Conservation (phyloP, 2,113 vertebrate genomes). For the Zosterops lateralis region DNA sequence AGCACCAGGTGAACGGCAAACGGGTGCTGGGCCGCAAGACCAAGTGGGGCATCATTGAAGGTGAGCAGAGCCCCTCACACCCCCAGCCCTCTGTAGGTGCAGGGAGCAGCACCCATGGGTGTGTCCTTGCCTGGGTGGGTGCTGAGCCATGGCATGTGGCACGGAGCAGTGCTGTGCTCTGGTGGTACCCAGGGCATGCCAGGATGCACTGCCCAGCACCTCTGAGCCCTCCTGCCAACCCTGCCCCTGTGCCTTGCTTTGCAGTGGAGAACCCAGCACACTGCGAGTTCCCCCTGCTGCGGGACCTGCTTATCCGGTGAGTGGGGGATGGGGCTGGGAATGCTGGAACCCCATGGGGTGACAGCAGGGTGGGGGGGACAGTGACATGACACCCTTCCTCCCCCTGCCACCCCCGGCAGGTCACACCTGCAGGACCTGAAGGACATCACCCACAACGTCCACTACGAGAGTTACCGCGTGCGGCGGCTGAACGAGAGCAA, state of each 20-base stretch:
- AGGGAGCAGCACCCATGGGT: not conserved
- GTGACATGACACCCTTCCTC: not conserved
- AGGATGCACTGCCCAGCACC: fast-evolving
- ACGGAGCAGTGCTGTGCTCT: not conserved
- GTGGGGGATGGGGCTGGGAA: not conserved
- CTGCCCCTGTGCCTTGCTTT: conserved; percentile 1
- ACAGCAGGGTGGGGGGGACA: fast-evolving
- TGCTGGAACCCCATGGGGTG: fast-evolving
- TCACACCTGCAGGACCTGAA: conserved; percentile 97
- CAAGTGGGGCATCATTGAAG: conserved; percentile 97
- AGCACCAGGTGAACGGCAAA: conserved; percentile 91
- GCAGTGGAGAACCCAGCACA: conserved; percentile 91
- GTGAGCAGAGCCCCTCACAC: conserved; percentile 47
- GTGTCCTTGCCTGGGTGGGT: not conserved
- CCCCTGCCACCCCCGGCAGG: not conserved
- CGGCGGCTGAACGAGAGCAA: conserved; percentile 85
- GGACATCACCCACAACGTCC: conserved; percentile 92
- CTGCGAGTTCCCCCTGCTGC: conserved; percentile 90
- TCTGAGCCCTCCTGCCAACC: not conserved
- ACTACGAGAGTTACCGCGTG: conserved; percentile 90
- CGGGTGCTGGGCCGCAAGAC: conserved; percentile 92
- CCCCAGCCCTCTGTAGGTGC: fast-evolving
- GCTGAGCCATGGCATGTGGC: not conserved
- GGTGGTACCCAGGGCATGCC: fast-evolving
- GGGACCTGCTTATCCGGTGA: conserved; percentile 93